Conservation (phyloP, 2,113 vertebrate genomes). For the Microcebus tavaratra region DNA sequence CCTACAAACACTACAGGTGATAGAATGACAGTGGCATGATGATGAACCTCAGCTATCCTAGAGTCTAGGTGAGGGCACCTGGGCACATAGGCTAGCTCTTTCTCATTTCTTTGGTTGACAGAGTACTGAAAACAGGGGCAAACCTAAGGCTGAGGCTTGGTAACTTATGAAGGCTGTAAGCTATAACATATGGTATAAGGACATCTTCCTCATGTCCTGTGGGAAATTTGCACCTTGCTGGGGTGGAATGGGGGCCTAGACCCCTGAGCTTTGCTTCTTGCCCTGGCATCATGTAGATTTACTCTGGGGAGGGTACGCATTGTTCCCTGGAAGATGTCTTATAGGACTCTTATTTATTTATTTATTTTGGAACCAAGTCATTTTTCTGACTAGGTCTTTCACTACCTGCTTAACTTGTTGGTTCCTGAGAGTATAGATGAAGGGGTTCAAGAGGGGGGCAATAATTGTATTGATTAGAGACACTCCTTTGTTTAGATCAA, state of each 20-base stretch:
- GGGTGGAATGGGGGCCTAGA: not conserved
- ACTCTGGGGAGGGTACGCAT: not conserved
- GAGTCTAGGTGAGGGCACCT: not conserved
- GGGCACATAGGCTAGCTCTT: not conserved
- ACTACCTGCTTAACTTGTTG: slow-evolving; percentile 41
- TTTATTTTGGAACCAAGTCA: not conserved
- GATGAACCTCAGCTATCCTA: not conserved
- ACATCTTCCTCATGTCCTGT: not conserved
- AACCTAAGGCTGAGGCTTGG: not conserved
- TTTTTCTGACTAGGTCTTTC: slow-evolving; percentile 37
- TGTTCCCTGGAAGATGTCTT: not conserved
- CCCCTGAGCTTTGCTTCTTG: not conserved
- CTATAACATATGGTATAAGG: not conserved
- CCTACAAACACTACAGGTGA: not conserved
- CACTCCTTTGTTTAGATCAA: slow-evolving; percentile 47
- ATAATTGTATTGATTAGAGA: slow-evolving; percentile 35
- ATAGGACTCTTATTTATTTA: not conserved
- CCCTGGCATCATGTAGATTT: not conserved
- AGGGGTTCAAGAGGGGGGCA: slow-evolving; percentile 25
- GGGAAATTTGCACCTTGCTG: not conserved
- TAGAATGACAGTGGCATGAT: not conserved
- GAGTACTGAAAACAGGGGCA: not conserved
- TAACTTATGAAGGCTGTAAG: not conserved
- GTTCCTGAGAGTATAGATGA: slow-evolving; percentile 56
- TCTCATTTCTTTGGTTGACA: not conserved